Percentiles rank a stretch among this genome's conserved stretches.
Conservation (phyloP, 1,140 invertebrate species). For the Dreissena polymorpha region DNA sequence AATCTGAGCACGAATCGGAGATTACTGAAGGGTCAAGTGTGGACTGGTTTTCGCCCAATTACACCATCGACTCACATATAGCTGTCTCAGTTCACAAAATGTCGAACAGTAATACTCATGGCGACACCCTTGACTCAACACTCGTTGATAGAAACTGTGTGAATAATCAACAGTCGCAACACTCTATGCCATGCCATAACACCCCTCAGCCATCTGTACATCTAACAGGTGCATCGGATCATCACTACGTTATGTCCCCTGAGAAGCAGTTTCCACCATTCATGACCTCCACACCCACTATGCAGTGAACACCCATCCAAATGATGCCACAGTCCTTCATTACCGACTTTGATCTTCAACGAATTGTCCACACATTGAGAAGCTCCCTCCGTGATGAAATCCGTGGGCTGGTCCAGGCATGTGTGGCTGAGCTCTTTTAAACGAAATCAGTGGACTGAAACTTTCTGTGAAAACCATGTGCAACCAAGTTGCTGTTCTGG, state of each 20-base stretch:
- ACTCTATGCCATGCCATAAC: too few relatives aligned
- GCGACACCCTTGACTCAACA: neutral
- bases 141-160: neutral
- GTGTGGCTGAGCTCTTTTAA: neutral
- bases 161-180: too few relatives aligned
- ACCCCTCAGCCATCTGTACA: too few relatives aligned
- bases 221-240: too few relatives aligned
- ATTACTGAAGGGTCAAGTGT: neutral
- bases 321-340: neutral
- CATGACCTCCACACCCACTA: too few relatives aligned
- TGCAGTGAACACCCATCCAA: too few relatives aligned
- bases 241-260: too few relatives aligned
- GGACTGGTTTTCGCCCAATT: neutral
- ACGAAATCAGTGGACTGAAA: neutral
- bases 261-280: too few relatives aligned
- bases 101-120: neutral
- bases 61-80: neutral
- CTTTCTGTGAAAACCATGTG: neutral
- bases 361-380: neutral
- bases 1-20: neutral
- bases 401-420: neutral
- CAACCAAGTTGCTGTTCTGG: conserved; percentile 7
- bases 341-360: neutral
- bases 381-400: neutral
- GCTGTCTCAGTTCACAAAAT: neutral